These are phyloP conservation scores for Halcyon leucocephala DNA, from an alignment of 2,797 vertebrate species.

Conservation along the genomic window DNA sequence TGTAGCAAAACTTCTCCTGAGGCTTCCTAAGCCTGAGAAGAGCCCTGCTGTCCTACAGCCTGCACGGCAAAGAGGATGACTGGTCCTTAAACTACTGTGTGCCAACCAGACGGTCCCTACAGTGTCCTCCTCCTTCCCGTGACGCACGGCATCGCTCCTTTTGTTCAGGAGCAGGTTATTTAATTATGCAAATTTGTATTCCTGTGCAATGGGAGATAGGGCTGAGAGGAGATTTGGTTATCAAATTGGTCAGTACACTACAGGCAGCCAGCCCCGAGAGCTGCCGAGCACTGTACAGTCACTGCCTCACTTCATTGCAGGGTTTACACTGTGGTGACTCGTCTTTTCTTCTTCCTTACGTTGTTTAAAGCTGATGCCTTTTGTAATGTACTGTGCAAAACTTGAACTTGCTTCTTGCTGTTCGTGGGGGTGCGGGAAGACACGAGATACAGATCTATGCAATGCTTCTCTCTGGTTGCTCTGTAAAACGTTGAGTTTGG, in stretches of 20 bases:
- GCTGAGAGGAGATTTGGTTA: neutral
- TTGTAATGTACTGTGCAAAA: constrained; percentile 13
- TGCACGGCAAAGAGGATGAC: neutral
- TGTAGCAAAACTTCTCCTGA: neutral
- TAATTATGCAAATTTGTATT: neutral
- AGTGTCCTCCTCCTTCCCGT: neutral
- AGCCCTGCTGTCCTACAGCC: neutral
- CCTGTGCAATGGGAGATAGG: neutral
- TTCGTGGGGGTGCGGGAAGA: neutral
- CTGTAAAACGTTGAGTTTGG: neutral
- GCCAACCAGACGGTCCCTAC: neutral
- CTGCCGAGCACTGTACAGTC: neutral
- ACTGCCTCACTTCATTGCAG: neutral
- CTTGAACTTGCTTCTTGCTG: neutral
- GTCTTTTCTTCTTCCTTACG: neutral
- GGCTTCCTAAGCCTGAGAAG: neutral
- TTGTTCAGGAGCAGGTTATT: neutral
- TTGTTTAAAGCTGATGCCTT: constrained; percentile 14
- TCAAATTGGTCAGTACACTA: neutral
- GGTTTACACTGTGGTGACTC: neutral
- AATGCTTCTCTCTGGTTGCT: neutral
- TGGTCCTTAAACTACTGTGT: neutral
- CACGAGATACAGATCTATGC: constrained; percentile 34
- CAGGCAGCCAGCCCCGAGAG: neutral
- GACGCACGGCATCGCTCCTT: neutral